A percentile compares a stretch with the other conserved stretches of the same genome.
These are phyloP conservation scores for Scolopax rusticola DNA, from an alignment of 2,797 vertebrate genomes.

Conservation along the genomic window DNA sequence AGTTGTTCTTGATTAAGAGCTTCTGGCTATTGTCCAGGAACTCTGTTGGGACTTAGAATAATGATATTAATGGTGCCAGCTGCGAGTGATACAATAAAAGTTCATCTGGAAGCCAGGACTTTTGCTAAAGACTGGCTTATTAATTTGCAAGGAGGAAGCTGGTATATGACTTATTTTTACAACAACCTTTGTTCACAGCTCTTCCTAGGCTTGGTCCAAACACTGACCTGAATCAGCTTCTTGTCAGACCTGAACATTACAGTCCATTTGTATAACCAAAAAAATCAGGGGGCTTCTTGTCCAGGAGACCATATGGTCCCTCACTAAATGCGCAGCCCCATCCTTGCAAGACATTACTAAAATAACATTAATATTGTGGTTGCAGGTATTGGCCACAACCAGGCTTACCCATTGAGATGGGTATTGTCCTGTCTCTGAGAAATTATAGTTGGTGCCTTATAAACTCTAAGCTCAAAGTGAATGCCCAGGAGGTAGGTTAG, in stretches of 20 bases:
- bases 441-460: not conserved
- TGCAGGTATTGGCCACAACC: not conserved
- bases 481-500: not conserved
- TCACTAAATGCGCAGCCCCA: not conserved
- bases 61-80: not conserved
- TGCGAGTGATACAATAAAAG: not conserved
- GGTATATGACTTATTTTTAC: not conserved
- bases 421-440: not conserved
- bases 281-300: not conserved
- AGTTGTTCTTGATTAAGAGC: not conserved
- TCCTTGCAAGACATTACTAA: not conserved
- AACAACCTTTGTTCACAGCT: not conserved
- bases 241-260: not conserved
- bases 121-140: not conserved
- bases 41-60: not conserved
- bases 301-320: not conserved
- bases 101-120: not conserved
- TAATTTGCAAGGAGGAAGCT: slow-evolving; percentile 17
- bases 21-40: not conserved
- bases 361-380: not conserved
- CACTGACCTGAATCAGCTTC: not conserved
- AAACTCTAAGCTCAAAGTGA: not conserved
- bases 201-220: not conserved
- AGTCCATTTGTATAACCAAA: not conserved
- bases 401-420: not conserved